Base-by-base conservation (phyloP, 2,888 invertebrate genomes). In the Orchesella flavescens region DNA sequence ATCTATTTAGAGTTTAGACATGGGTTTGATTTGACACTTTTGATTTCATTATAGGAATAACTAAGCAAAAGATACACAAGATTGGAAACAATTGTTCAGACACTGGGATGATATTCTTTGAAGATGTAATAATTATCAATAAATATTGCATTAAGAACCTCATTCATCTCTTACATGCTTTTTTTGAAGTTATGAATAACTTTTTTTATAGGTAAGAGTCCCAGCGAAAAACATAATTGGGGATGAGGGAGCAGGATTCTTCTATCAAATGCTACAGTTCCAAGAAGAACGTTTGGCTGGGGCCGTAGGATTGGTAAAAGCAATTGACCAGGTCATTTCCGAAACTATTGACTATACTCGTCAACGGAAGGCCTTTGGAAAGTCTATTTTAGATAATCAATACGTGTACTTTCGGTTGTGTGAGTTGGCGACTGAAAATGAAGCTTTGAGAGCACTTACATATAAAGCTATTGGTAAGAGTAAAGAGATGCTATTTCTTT, bases 251-350 rank as follows among this genome's bases (percentile, higher is more conserved):
- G 88, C 89, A 87, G 92, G 92, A 1, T 92, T 91, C 88, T 89
- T 90, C 0, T 92, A 92, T 85, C 92, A 92, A 89, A 92, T 92
- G 92, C 82, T 91, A 53, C 89, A 92, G 89, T 92, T 92, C 87
- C 92, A 92, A 89, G 91, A 92, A 85, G 92, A 92, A 87, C 89
- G 92, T 44, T 86, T 92, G 69, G 91, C 89, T 59, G 91, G 88
- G 4, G 87, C 89, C 12, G 87, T 89, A 2, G 86, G 90, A 34
- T 46, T 86, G 5, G 59, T 88, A 21, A 86, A 84, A 73, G 78
- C 75, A n/a, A 74, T 86, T 15, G 87, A 87, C 63, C 21, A 34
- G 23, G 21, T 86, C 12, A 77, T 88, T 24, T 83, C 86, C 12
- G 85, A 85, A 24, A 92, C 92, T 1, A 89, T 91, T n/a, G 91